Conservation (phyloP, 1,140 invertebrate genomes). For the Brachionus paranguensis region DNA sequence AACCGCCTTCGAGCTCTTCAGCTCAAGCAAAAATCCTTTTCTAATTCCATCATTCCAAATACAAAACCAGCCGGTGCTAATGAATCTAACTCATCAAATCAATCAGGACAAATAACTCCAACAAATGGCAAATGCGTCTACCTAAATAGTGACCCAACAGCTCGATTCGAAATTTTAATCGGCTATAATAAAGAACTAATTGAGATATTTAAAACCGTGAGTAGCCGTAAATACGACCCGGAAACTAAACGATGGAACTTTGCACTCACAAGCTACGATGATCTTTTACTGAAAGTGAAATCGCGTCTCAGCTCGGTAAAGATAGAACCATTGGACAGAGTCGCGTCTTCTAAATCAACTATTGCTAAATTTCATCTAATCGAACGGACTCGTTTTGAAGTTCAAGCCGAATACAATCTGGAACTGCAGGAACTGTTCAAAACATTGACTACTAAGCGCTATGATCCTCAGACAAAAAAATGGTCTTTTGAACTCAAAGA, state of each 20-base stretch:
- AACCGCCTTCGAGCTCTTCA: constrained; percentile 30
- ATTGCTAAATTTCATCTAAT: neutral
- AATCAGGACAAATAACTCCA: neutral
- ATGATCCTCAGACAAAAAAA: constrained; percentile 18
- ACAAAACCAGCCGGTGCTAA: neutral
- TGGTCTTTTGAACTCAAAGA: constrained; percentile 32
- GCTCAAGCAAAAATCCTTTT: neutral
- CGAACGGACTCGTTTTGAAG: constrained; percentile 26
- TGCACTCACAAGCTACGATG: neutral
- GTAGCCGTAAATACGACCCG: constrained; percentile 23
- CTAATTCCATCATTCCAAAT: neutral
- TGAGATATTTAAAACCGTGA: constrained; percentile 17
- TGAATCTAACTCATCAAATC: neutral
- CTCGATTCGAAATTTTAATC: constrained; percentile 11
- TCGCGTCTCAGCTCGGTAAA: neutral
- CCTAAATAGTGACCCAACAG: neutral
- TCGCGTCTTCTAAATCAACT: neutral
- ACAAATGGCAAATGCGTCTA: constrained; percentile 24
- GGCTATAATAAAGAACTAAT: constrained; percentile 34
- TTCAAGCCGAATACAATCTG: constrained; percentile 23
- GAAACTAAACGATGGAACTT: constrained; percentile 35
- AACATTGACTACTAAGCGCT: neutral
- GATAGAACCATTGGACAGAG: constrained; percentile 5
- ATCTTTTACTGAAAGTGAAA: constrained; percentile 8
- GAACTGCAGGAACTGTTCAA: constrained; percentile 34